Evolutionary conservation across 2,797 vertebrate species (phyloP).

Genomic region (Oreortyx pictus): DNA sequence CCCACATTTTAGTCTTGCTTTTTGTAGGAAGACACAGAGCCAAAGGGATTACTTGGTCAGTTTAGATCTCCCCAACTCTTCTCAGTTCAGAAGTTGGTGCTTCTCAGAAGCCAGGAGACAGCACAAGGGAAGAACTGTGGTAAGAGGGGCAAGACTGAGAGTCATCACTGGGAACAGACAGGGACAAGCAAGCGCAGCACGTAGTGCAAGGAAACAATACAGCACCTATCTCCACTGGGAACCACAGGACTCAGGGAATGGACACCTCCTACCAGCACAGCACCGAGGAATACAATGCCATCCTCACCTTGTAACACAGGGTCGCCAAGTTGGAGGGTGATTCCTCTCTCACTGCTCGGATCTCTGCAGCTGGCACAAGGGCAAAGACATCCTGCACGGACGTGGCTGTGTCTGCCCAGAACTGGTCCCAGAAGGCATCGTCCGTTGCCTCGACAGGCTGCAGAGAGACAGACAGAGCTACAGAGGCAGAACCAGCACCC

Average conservation of each 20-base stretch:
- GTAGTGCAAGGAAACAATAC: neutral
- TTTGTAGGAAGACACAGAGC: neutral
- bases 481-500: neutral
- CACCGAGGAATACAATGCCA: neutral
- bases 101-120: neutral
- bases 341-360: conserved; percentile 96
- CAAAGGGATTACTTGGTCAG: neutral
- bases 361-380: conserved; percentile 96
- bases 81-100: neutral
- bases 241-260: neutral
- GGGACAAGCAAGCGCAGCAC: neutral
- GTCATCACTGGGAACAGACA: neutral
- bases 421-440: conserved; percentile 98
- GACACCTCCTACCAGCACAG: neutral
- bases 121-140: neutral
- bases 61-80: neutral
- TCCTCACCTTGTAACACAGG: conserved; percentile 93
- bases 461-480: neutral
- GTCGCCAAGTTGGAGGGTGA: conserved; percentile 98
- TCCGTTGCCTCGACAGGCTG: conserved; percentile 98
- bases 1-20: neutral
- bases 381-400: conserved; percentile 98
- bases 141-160: neutral
- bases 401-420: conserved; percentile 95
- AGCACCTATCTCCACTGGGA: neutral